Percentiles rank a stretch among this genome's conserved stretches.
Evolutionary conservation across 2,888 invertebrate species (phyloP).

Genomic region (Scrobipalpa costella): DNA sequence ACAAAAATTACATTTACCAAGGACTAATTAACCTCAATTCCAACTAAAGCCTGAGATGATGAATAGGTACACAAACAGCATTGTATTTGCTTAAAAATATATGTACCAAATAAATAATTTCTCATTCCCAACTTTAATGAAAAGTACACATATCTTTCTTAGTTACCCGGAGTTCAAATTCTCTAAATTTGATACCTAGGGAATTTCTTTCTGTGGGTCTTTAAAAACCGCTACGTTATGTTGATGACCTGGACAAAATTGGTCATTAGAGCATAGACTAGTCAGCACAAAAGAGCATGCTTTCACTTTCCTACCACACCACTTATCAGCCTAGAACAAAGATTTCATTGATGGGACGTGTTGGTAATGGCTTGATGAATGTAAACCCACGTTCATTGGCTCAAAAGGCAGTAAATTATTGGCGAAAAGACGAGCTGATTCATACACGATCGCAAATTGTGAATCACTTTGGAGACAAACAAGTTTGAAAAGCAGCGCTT

Average conservation of each 20-base stretch:
- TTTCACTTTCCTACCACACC: conserved; percentile 15
- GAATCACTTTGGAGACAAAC: conserved; percentile 34
- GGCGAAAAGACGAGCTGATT: conserved; percentile 30
- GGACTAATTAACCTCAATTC: no score
- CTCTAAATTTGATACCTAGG: no score
- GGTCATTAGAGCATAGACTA: not conserved
- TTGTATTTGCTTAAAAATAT: no score
- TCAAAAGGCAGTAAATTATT: conserved; percentile 17
- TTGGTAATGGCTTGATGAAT: conserved; percentile 35
- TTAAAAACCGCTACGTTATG: not conserved
- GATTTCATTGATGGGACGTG: not conserved
- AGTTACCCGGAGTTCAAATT: no score
- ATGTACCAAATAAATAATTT: no score
- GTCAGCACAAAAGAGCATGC: conserved; percentile 6
- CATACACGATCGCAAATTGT: conserved; percentile 23
- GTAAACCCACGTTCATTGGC: conserved; percentile 19
- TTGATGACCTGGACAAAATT: conserved; percentile 15
- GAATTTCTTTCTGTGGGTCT: no score
- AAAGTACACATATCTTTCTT: no score
- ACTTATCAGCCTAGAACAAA: not conserved
- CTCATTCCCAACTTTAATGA: no score
- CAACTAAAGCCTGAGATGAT: no score
- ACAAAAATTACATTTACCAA: no score
- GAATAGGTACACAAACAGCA: no score
- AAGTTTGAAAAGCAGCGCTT: conserved; percentile 29